Conservation (phyloP, 2,888 invertebrate species). For the Drosophila infuscata region DNA sequence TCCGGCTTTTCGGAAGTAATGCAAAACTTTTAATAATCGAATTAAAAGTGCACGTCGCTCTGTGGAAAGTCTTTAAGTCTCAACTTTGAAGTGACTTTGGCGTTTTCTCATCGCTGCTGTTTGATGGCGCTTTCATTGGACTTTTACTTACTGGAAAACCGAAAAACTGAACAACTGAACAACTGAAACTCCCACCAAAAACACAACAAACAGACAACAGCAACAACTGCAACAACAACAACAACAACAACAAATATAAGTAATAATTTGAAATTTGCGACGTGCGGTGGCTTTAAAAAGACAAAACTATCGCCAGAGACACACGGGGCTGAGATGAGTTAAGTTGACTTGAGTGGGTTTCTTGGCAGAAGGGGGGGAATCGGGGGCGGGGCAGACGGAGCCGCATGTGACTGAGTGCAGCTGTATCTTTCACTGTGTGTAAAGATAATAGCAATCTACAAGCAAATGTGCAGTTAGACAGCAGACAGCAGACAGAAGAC, state of each 20-base stretch:
- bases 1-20: constrained; percentile 69
- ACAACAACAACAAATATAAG: constrained; percentile 17
- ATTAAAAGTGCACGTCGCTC: constrained; percentile 68
- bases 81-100: constrained; percentile 41
- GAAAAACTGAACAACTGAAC: constrained; percentile 52
- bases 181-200: constrained; percentile 61
- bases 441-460: constrained; percentile 69
- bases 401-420: constrained; percentile 4
- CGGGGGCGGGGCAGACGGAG: constrained; percentile 1
- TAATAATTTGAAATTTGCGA: constrained; percentile 33
- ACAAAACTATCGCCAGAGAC: constrained; percentile 67
- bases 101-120: constrained; percentile 48
- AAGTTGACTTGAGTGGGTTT: constrained; percentile 25
- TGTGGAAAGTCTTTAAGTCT: constrained; percentile 73
- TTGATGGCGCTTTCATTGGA: constrained; percentile 73
- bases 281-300: constrained; percentile 52
- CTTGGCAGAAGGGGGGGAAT: constrained; percentile 9
- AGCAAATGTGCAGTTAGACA: constrained; percentile 67
- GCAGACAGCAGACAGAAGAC: neutral
- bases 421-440: constrained; percentile 39
- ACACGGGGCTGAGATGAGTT: constrained; percentile 30
- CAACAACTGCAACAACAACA: constrained; percentile 7
- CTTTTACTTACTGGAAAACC: constrained; percentile 69
- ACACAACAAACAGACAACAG: constrained; percentile 17
- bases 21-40: constrained; percentile 81